Evolutionary conservation across 2,797 vertebrate species (phyloP).

Genomic region (Peromyscus aztecus): DNA sequence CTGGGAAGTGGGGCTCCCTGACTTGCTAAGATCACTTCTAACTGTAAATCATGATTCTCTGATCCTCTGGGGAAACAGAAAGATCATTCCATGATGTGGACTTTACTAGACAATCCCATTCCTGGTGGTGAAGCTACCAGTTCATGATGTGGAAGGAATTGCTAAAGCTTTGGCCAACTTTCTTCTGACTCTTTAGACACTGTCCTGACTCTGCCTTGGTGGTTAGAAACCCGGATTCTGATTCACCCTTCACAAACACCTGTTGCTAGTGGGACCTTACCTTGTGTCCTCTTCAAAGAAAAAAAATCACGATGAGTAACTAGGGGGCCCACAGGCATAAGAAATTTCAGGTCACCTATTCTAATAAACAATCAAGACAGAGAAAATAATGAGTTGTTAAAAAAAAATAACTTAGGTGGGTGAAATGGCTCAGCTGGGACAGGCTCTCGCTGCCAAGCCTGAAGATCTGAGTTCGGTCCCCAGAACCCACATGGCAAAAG

Average conservation of each 20-base stretch:
- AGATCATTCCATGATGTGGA: neutral
- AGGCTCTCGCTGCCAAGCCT: neutral
- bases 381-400: neutral
- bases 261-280: neutral
- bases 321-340: neutral
- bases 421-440: too few species aligned
- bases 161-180: neutral
- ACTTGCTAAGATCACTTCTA: neutral
- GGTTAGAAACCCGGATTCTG: neutral
- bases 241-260: neutral
- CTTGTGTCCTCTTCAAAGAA: neutral
- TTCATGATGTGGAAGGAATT: neutral
- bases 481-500: neutral
- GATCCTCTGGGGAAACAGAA: neutral
- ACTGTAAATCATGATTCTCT: neutral
- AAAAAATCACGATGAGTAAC: neutral
- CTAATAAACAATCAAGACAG: neutral
- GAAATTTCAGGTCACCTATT: neutral
- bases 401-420: neutral
- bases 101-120: neutral
- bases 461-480: neutral
- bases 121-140: neutral
- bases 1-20: conserved; percentile 3
- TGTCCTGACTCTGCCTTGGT: neutral
- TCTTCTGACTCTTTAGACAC: neutral